Evolutionary conservation across 2,797 vertebrate species (phyloP).

Genomic region (Parauchenoglanis ngamensis): DNA sequence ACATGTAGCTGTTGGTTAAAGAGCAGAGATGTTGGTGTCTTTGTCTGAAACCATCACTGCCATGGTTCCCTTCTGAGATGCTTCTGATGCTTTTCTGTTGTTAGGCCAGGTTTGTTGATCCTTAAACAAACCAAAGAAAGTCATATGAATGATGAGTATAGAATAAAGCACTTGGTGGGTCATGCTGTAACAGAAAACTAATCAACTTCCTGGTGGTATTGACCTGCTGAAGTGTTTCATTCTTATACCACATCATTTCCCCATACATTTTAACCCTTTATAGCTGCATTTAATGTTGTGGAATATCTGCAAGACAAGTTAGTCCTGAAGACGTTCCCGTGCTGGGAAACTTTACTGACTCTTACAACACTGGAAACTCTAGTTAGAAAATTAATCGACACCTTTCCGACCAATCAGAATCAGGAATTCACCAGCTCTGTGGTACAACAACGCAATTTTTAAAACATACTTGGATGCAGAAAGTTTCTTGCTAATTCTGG

Average conservation of each 20-base stretch:
- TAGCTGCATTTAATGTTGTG: neutral
- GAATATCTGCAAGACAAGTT: neutral
- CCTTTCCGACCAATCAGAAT: neutral
- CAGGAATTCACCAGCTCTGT: neutral
- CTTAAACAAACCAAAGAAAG: neutral
- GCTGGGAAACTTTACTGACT: neutral
- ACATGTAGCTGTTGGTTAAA: constrained; percentile 21
- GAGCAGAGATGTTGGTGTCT: neutral
- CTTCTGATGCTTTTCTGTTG: neutral
- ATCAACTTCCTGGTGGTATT: neutral
- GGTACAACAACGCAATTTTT: neutral
- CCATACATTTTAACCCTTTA: neutral
- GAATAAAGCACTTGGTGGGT: neutral
- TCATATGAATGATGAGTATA: neutral
- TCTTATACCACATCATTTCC: neutral
- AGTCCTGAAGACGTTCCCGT: neutral
- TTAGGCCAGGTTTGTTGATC: neutral
- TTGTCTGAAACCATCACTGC: neutral
- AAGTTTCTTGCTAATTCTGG: neutral
- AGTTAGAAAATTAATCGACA: neutral
- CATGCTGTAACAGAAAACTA: neutral
- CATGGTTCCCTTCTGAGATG: neutral
- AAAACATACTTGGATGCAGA: neutral
- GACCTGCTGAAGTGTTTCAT: neutral
- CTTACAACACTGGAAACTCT: neutral